Conservation (phyloP, 2,113 vertebrate species). For the Shinisaurus crocodilurus region DNA sequence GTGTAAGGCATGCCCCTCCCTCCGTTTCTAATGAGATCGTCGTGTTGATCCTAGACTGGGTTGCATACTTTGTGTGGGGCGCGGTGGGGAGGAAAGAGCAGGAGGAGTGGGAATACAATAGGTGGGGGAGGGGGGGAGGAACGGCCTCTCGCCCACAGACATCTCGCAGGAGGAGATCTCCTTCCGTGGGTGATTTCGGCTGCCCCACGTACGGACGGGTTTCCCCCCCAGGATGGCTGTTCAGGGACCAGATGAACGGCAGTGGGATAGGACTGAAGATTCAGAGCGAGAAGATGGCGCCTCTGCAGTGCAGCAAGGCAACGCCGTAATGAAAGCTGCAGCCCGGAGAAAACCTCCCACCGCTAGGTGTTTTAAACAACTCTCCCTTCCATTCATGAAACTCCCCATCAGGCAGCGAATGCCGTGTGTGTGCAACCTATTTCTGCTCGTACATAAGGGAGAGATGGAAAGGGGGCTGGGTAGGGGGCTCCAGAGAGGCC, state of each 20-base stretch:
- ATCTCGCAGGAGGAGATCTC: constrained; percentile 22
- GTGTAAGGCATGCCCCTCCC: not conserved
- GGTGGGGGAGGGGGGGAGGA: not conserved
- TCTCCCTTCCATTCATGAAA: constrained; percentile 51
- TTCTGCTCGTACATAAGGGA: not conserved
- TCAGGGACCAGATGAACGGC: constrained; percentile 65
- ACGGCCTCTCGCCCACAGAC: not conserved
- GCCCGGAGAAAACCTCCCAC: constrained; percentile 70
- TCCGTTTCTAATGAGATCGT: too few relatives aligned
- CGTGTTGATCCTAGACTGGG: too few relatives aligned
- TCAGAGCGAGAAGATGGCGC: constrained; percentile 91
- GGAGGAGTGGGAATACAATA: not conserved
- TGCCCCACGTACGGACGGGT: constrained; percentile 13
- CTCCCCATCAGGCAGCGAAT: constrained; percentile 35
- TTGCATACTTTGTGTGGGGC: constrained; percentile 7
- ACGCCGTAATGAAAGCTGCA: constrained; percentile 72
- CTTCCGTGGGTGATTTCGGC: not conserved
- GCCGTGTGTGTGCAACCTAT: constrained; percentile 4
- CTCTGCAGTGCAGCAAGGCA: constrained; percentile 91
- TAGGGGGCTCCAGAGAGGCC: not conserved
- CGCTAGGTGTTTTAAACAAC: constrained; percentile 69
- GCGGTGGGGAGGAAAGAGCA: constrained; percentile 18
- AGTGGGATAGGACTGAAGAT: constrained; percentile 67
- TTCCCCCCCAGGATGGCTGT: constrained; percentile 26
- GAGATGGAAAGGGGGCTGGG: not conserved